Base-by-base conservation (phyloP, 2,797 vertebrate species). In the Enteromius argenteus region DNA sequence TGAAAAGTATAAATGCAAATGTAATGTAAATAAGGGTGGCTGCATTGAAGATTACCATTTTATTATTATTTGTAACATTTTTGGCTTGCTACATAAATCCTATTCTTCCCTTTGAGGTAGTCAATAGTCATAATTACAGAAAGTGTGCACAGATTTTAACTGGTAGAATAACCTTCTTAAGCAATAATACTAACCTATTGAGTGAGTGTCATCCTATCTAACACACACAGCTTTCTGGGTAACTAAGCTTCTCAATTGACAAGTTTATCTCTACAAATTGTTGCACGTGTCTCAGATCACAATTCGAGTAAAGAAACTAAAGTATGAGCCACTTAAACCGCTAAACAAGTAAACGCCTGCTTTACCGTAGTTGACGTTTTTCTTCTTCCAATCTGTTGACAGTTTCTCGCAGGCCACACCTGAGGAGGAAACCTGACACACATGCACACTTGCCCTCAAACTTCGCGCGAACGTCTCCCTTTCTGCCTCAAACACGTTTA, bases 331-430 rank as follows among this genome's bases (percentile, higher is more conserved):
- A 19, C 10, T 35, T 56, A 15, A 23, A 56, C 15, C 0, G 15
- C 21, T 46, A 32, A 35, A 30, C 21, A 79, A n/a, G 27, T n/a
- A 9, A n/a, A 49, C 42, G 5, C 46, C 11, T 56, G 44, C 30
- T 19, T 10, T 27, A 32, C n/a, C 11, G 15, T 58, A 14, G 6
- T 27, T 51, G 32, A n/a, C 56, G 3, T 27, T 49, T 64, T 23
- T 14, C 27, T 4, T 14, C 56, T 15, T 49, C 21, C 64, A 49
- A 74, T 27, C 80, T 27, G 27, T 15, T 60, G 37, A 58, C 35
- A 27, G 46, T 37, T 67, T 72, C 27, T 58, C 37, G 1, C n/a
- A 71, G 51, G 67, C 69, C 80, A 82, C 42, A 82, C 71, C 80
- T 82, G 71, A 75, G 42, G 69, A 64, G 69, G 39, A 75, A 56